phyloP scores from a whole-genome alignment of 2,797 vertebrate genomes.

The Hypotaenidia philippensis region DNA sequence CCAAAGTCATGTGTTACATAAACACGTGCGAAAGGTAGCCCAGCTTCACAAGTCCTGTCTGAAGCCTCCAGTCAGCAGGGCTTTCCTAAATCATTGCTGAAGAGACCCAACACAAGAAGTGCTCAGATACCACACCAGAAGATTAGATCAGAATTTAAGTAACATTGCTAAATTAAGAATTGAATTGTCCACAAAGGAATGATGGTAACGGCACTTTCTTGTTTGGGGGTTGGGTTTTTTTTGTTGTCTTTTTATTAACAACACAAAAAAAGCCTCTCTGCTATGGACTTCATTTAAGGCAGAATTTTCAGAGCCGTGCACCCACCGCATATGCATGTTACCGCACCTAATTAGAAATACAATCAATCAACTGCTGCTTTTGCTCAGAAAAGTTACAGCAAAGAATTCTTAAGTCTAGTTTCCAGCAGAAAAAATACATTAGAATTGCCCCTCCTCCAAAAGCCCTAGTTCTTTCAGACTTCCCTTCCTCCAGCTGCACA shows the following conservation, averaged over 20 bases:
- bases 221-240: background rate
- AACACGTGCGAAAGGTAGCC: background rate
- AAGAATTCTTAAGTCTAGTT: background rate
- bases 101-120: background rate
- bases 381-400: background rate
- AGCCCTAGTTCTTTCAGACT: background rate
- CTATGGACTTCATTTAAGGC: background rate
- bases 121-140: background rate
- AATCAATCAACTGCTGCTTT: slow-evolving; percentile 30
- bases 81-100: background rate
- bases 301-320: background rate
- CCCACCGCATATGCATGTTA: background rate
- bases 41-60: background rate
- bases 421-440: background rate
- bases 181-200: background rate
- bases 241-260: slow-evolving; percentile 31
- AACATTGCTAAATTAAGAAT: background rate
- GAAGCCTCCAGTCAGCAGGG: background rate
- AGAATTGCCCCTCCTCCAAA: background rate
- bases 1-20: background rate
- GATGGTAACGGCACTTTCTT: background rate
- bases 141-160: background rate
- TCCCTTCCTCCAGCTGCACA: background rate
- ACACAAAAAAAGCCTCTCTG: background rate
- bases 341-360: background rate